phyloP scores from a whole-genome alignment of 1,140 invertebrate species.

The Drosophila serrata region DNA sequence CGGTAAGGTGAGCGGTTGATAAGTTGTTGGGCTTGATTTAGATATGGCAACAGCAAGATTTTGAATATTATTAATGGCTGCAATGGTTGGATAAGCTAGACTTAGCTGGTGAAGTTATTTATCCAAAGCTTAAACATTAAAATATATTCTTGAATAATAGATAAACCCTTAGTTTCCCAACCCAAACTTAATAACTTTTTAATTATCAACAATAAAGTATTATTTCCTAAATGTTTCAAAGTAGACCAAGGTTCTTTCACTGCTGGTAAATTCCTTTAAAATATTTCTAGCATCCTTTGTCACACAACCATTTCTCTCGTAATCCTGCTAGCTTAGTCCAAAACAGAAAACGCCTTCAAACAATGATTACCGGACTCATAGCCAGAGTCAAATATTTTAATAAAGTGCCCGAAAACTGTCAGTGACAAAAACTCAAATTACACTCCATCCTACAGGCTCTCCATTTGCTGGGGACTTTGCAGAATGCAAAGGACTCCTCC shows the following conservation, averaged over 20 bases:
- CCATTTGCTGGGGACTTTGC: slow-evolving; percentile 44
- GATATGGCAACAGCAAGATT: slow-evolving; percentile 26
- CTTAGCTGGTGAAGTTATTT: no score
- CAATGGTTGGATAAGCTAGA: slow-evolving; percentile 1
- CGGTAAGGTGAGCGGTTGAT: slow-evolving; percentile 30
- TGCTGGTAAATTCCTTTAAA: not conserved
- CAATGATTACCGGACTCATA: slow-evolving; percentile 69
- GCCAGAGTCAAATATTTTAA: slow-evolving; percentile 70
- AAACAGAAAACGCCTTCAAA: slow-evolving; percentile 26
- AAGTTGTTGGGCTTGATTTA: slow-evolving; percentile 29
- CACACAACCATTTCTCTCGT: slow-evolving; percentile 21
- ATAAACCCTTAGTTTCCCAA: not conserved
- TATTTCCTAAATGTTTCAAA: not conserved
- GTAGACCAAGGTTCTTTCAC: not conserved
- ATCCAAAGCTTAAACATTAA: not conserved
- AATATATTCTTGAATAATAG: not conserved
- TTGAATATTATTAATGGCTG: slow-evolving; percentile 20
- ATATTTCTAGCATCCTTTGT: slow-evolving; percentile 26
- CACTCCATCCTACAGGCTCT: slow-evolving; percentile 47
- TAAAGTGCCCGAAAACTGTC: slow-evolving; percentile 80
- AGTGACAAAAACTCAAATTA: slow-evolving; percentile 76
- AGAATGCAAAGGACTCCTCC: slow-evolving; percentile 59
- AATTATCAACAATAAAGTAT: not conserved
- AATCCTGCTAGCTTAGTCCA: slow-evolving; percentile 20
- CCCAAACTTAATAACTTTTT: not conserved